Base-by-base conservation (phyloP, 2,888 invertebrate genomes). In the Cerastoderma edule region DNA sequence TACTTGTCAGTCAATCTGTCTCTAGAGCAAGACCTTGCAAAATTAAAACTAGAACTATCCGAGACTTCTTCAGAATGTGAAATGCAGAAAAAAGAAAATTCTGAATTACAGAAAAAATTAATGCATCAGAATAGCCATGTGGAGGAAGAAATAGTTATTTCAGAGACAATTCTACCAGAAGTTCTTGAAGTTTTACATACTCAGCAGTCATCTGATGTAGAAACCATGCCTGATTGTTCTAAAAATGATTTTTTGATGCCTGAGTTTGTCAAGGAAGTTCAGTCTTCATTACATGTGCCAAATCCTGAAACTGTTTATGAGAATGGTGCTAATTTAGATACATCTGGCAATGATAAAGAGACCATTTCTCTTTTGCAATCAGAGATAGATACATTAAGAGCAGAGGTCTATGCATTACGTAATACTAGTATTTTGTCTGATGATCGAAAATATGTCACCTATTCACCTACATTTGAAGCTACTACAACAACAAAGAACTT, bases 371-470 rank as follows among this genome's bases (percentile, higher is more conserved):
- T 35, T 16, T 39, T 67, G 39, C 28, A 68, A 57, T 66, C 79
- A 28, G 79, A 83, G 35, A 67, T 70, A 32, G 75, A 77, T 53
- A 22, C 54, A 53, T 56, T 84, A 54, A 70, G 72, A 65, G 48
- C 70, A 16, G 72, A 76, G 46, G 24, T 80, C 13, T 13, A 63
- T 30, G 70, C 71, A 50, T 35, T 83, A 48, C 48, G 72, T 13
- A 60, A 72, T 35, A 72, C 80, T 39, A 67, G 6, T 2, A 19
- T 64, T 39, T 54, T 66, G 24, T 16, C 32, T 63, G 35, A 48
- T 44, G 63, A 53, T 64, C 16, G 68, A 63, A 33, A n/a, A n/a
- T n/a, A 33, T 2, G n/a, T 19, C 4, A 19, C 16, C 33, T 30
- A 57, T 5, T 24, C 16, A 24, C n/a, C 19, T 63, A 24, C 6